Percentiles rank a stretch among this genome's conserved stretches.
phyloP scores from a whole-genome alignment of 2,797 vertebrate species.

The Tapera naevia region DNA sequence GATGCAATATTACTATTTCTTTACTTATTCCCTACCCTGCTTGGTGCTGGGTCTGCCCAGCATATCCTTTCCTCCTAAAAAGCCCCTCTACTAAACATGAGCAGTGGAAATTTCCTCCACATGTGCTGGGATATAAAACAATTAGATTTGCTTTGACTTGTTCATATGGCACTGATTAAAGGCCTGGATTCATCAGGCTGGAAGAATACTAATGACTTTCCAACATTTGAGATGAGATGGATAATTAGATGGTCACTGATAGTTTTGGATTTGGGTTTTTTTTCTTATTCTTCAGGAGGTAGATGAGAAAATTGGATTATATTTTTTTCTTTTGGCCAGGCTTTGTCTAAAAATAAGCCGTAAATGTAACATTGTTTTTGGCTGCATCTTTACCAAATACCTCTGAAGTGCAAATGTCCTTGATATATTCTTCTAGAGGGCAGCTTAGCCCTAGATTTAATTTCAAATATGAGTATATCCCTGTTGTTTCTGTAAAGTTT shows the following conservation, averaged over 20 bases:
- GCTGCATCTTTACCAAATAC: neutral
- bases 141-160: neutral
- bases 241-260: neutral
- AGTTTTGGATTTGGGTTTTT: neutral
- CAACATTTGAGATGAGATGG: neutral
- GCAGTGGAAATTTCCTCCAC: neutral
- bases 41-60: neutral
- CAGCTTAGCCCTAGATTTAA: constrained; percentile 20
- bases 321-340: neutral
- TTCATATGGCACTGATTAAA: neutral
- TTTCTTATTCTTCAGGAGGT: neutral
- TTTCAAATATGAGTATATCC: constrained; percentile 17
- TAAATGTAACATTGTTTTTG: neutral
- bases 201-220: neutral
- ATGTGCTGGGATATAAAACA: rapidly evolving
- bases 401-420: constrained; percentile 1
- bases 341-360: constrained; percentile 7
- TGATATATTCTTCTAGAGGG: neutral
- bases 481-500: constrained; percentile 16
- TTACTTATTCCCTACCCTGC: neutral
- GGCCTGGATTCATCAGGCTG: neutral
- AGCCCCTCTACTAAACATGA: neutral
- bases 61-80: neutral
- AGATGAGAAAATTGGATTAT: neutral
- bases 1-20: neutral